Evolutionary conservation across 1,140 invertebrate genomes (phyloP).

Genomic region (Zaprionus vittiger): DNA sequence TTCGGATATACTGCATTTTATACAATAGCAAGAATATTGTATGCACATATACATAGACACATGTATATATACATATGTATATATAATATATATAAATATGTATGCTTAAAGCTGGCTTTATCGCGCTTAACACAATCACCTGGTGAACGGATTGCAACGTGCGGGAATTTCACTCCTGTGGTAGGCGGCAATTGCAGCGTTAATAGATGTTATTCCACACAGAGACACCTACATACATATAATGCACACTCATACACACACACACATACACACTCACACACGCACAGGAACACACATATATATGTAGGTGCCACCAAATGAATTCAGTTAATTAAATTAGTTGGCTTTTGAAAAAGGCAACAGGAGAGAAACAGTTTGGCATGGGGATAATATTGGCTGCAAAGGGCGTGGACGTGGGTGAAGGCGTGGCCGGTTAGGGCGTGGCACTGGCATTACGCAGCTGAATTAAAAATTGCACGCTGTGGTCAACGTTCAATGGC

Average conservation of each 20-base stretch:
- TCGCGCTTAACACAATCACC: conserved; percentile 39
- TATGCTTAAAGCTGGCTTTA: conserved; percentile 22
- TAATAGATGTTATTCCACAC: conserved; percentile 57
- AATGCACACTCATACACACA: neutral
- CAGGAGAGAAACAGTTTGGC: conserved; percentile 18
- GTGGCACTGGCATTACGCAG: conserved; percentile 39
- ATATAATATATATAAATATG: neutral
- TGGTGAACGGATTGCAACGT: neutral
- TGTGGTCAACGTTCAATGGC: conserved; percentile 35
- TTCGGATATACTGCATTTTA: no score
- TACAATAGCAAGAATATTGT: no score
- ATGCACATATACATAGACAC: no score
- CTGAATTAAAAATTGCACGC: conserved; percentile 46
- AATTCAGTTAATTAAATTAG: conserved; percentile 81
- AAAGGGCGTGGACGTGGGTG: neutral
- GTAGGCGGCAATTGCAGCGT: conserved; percentile 53
- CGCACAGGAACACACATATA: neutral
- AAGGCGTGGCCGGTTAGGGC: no score
- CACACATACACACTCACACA: neutral
- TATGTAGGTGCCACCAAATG: conserved; percentile 61
- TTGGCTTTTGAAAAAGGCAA: conserved; percentile 39
- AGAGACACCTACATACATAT: conserved; percentile 9
- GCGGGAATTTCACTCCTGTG: conserved; percentile 22
- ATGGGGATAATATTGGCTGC: conserved; percentile 21
- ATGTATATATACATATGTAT: neutral